A percentile compares a stretch with the other conserved stretches of the same genome.
Evolutionary conservation across 1,140 invertebrate species (phyloP).

Genomic region (Teleogryllus occipitalis): DNA sequence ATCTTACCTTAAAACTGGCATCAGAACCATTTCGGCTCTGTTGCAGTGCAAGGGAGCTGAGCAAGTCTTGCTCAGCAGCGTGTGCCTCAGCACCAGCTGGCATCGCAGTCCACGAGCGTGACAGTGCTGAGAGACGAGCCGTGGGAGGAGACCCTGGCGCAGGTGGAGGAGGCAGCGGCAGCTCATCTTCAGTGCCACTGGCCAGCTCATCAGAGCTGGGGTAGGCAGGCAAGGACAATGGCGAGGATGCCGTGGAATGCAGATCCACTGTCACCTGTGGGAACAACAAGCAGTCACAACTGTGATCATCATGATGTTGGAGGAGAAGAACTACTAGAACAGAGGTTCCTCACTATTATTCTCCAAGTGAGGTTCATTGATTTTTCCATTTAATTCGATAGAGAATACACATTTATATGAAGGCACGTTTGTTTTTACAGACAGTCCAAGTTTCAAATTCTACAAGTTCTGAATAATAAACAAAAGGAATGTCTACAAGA

Average conservation of each 20-base stretch:
- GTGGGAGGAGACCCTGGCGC: slow-evolving; percentile 45
- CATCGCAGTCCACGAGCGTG: slow-evolving; percentile 12
- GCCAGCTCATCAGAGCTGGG: slow-evolving; percentile 42
- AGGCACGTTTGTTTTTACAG: no score
- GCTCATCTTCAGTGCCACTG: slow-evolving; percentile 19
- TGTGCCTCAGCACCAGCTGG: background rate
- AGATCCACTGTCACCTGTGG: slow-evolving; percentile 46
- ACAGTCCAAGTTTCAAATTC: no score
- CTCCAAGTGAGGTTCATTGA: no score
- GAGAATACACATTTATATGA: no score
- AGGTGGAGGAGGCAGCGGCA: slow-evolving; percentile 43
- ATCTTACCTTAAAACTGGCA: slow-evolving; percentile 71
- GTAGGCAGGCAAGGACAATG: slow-evolving; percentile 47
- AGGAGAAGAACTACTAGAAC: no score
- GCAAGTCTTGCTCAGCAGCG: slow-evolving; percentile 47
- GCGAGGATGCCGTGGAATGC: slow-evolving; percentile 44
- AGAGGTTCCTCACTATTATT: no score
- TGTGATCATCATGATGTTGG: no score
- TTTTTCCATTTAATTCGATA: no score
- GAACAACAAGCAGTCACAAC: background rate
- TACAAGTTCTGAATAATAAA: no score
- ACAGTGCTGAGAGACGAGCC: slow-evolving; percentile 22
- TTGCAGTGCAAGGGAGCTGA: slow-evolving; percentile 55
- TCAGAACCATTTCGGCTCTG: slow-evolving; percentile 65
- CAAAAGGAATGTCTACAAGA: no score